Evolutionary conservation across 1,140 invertebrate genomes (phyloP), one percentile per base, ranked within the genome.

Genomic region (Drosophila burlai): DNA sequence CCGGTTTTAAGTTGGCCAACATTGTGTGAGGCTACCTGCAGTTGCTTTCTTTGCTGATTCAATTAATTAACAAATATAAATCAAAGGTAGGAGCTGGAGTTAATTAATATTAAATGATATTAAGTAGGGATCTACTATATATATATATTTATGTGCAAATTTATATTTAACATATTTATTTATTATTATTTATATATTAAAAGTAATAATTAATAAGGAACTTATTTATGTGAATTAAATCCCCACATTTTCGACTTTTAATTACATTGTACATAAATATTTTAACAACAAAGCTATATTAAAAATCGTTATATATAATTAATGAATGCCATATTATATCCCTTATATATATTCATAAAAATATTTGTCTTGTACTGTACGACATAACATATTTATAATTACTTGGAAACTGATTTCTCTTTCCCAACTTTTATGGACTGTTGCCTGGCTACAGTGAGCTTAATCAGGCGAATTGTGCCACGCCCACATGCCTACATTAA

Each of bases 381-480:
- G 13, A 34, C 4, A 34, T 36, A 21, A 21, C 29, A 34, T n/a
- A 42, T 0, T 8, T 42, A 4, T 9, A 42, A 43, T 43, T 43
- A 16, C 50, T 34, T 8, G 29, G n/a, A 11, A 52, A 18, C 26
- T 11, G 2, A 13, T 1, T 16, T 11, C 26, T 18, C 11, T 29
- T 18, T 10, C 11, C 29, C 11, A 29, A 49, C 52, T 59, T 49
- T 59, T 38, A 59, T 71, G 52, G 45, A 29, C 65, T 7, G 52
- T 59, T 72, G 66, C 66, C 43, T 36, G 43, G 52, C 26, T 49
- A 72, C 52, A 36, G 13, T 55, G 66, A 72, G 69, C 43, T 64
- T 85, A 76, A 86, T 71, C 74, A 81, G 68, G 54, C 79, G 73
- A 73, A 67, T 66, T 66, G 69, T 82, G 83, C 83, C 83, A 86